Conservation (phyloP, 2,888 invertebrate genomes). For the Zonitis immaculata region DNA sequence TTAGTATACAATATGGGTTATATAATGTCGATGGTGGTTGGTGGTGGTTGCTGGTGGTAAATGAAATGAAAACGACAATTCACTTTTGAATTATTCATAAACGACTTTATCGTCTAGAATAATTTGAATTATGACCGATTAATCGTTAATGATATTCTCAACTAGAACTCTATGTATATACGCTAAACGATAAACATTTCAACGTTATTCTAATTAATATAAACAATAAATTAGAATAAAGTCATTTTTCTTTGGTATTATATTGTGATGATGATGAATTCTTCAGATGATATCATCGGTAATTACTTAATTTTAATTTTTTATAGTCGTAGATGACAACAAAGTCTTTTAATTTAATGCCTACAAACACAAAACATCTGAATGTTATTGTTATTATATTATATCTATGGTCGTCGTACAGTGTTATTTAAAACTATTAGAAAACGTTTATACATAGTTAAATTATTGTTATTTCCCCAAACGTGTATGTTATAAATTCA, state of each 20-base stretch:
- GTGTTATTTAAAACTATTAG: constrained; percentile 12
- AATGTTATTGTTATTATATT: constrained; percentile 10
- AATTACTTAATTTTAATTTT: constrained; percentile 18
- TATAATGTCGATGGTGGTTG: constrained; percentile 3
- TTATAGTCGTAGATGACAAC: constrained; percentile 8
- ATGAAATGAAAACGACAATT: constrained; percentile 8
- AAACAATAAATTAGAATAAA: too few relatives aligned
- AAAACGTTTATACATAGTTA: too few relatives aligned
- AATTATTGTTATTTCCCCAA: neutral
- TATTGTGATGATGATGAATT: neutral
- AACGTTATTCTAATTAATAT: too few relatives aligned
- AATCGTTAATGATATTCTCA: too few relatives aligned
- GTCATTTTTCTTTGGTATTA: too few relatives aligned
- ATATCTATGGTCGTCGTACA: too few relatives aligned
- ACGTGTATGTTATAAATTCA: neutral
- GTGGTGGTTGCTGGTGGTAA: too few relatives aligned
- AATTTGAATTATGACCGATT: constrained; percentile 23
- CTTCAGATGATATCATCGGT: constrained; percentile 6
- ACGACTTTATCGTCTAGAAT: constrained; percentile 19
- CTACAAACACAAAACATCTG: constrained; percentile 7
- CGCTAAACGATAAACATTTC: too few relatives aligned
- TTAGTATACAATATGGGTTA: constrained; percentile 2
- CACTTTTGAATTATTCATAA: constrained; percentile 16
- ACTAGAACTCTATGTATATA: too few relatives aligned
- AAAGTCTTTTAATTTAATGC: too few relatives aligned